A percentile compares a stretch with the other conserved stretches of the same genome.
Evolutionary conservation across 2,888 invertebrate genomes (phyloP).

Genomic region (Neoscelio sp.): DNA sequence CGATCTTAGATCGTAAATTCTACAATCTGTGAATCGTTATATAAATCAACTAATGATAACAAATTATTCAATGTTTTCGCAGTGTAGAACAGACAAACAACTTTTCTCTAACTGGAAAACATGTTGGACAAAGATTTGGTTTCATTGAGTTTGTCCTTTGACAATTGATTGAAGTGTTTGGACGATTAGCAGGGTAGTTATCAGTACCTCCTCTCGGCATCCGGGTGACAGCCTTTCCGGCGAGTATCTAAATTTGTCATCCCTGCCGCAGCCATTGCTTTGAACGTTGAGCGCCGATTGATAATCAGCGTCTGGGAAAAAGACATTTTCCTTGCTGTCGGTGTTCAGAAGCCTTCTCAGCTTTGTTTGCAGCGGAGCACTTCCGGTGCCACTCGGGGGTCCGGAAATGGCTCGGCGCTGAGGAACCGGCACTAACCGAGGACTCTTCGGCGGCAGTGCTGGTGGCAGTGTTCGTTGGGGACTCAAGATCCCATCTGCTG

Average conservation of each 20-base stretch:
- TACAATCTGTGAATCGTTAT: too few relatives aligned
- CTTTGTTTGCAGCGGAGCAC: constrained; percentile 90
- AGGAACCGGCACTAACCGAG: constrained; percentile 83
- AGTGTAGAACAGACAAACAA: too few relatives aligned
- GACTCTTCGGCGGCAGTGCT: constrained; percentile 84
- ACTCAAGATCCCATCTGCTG: constrained; percentile 51
- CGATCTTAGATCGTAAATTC: too few relatives aligned
- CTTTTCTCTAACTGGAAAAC: too few relatives aligned
- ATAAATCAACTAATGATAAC: too few relatives aligned
- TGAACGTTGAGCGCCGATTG: constrained; percentile 36
- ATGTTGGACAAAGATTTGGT: too few relatives aligned
- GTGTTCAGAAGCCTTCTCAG: constrained; percentile 90
- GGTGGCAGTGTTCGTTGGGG: constrained; percentile 78
- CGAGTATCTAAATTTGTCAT: constrained; percentile 79
- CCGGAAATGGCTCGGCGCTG: constrained; percentile 80
- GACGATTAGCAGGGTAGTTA: too few relatives aligned
- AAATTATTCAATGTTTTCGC: too few relatives aligned
- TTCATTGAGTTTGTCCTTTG: too few relatives aligned
- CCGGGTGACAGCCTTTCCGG: constrained; percentile 77
- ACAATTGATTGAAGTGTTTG: background rate
- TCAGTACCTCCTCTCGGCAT: constrained; percentile 76
- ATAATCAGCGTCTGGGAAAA: constrained; percentile 83
- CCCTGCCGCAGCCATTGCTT: constrained; percentile 67
- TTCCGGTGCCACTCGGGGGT: constrained; percentile 81
- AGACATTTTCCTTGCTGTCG: constrained; percentile 89